phyloP scores from a whole-genome alignment of 2,888 invertebrate species.

The Erynnis tages region DNA sequence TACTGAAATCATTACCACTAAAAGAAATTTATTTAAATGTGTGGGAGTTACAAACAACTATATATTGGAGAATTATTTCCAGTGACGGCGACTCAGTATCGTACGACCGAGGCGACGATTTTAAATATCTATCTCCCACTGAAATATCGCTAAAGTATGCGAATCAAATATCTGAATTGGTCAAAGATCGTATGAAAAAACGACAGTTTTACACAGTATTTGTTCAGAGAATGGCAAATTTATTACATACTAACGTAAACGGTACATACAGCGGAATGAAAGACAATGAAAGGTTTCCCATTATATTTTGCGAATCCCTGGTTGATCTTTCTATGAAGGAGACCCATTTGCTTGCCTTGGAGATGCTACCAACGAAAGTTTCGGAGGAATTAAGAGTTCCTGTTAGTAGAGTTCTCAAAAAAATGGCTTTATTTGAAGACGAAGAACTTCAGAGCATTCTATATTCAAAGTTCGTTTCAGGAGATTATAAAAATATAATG shows the following conservation, averaged over 20 bases:
- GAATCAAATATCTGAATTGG: background rate
- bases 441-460: slow-evolving; percentile 14
- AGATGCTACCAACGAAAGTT: background rate
- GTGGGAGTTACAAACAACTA: slow-evolving; percentile 7
- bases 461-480: background rate
- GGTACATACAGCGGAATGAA: background rate
- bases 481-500: background rate
- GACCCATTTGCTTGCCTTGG: slow-evolving; percentile 6
- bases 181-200: background rate
- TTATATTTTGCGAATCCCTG: slow-evolving; percentile 4
- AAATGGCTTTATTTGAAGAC: slow-evolving; percentile 6
- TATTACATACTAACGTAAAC: background rate
- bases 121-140: background rate
- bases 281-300: background rate
- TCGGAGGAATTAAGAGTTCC: background rate
- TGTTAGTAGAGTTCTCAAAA: background rate
- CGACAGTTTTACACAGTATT: slow-evolving; percentile 10
- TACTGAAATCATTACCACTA: slow-evolving; percentile 3
- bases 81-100: background rate
- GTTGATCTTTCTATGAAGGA: slow-evolving; percentile 4
- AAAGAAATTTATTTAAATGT: slow-evolving; percentile 18
- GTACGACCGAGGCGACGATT: background rate
- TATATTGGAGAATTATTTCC: background rate
- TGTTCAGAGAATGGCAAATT: slow-evolving; percentile 6
- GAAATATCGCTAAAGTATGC: slow-evolving; percentile 1